Conservation (phyloP, 2,888 invertebrate species). For the Leucophenga maculata region DNA sequence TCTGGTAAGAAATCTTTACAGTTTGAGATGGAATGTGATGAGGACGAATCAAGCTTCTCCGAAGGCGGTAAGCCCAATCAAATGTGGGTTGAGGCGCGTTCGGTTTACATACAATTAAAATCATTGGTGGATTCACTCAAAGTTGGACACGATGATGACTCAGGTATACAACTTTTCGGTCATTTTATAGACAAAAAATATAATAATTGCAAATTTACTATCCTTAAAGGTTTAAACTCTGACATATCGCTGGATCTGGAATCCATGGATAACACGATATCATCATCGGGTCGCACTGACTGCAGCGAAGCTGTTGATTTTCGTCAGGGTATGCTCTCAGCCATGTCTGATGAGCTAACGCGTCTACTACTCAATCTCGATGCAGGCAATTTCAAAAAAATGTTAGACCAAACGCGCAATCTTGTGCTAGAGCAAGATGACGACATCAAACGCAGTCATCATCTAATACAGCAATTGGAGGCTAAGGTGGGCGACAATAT, state of each 20-base stretch:
- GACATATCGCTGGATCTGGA: constrained; percentile 77
- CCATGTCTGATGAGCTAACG: constrained; percentile 84
- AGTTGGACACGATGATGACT: constrained; percentile 83
- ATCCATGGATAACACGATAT: constrained; percentile 75
- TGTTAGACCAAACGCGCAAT: constrained; percentile 83
- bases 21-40: constrained; percentile 91
- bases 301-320: constrained; percentile 72
- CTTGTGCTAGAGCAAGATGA: constrained; percentile 84
- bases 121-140: constrained; percentile 82
- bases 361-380: constrained; percentile 82
- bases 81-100: constrained; percentile 79
- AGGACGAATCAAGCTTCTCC: constrained; percentile 75
- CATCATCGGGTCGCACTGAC: constrained; percentile 63
- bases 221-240: constrained; percentile 77
- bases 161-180: constrained; percentile 72
- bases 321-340: constrained; percentile 77
- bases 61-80: constrained; percentile 73
- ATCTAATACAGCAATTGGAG: constrained; percentile 84
- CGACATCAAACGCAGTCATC: constrained; percentile 85
- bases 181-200: not conserved
- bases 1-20: constrained; percentile 80
- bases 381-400: constrained; percentile 82
- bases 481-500: constrained; percentile 77
- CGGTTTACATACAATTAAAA: constrained; percentile 82
- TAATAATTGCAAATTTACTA: not conserved